Conservation (phyloP, 2,888 invertebrate species). For the Drosophila greeni region DNA sequence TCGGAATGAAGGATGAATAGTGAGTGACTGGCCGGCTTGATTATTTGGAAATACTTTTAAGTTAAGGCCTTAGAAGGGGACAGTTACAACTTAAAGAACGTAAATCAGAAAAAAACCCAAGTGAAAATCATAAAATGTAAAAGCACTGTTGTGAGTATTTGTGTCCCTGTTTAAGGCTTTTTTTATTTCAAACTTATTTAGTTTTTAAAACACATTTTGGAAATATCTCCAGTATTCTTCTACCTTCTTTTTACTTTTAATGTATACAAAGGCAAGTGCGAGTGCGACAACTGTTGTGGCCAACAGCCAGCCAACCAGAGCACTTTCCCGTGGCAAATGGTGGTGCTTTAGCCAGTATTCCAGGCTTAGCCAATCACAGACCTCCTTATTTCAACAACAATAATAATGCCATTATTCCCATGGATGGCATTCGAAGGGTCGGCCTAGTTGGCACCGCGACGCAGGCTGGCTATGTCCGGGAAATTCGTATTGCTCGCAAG, state of each 20-base stretch:
- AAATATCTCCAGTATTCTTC: background rate
- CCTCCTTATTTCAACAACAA: conserved; percentile 11
- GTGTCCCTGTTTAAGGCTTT: background rate
- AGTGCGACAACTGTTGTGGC: conserved; percentile 22
- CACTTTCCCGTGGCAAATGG: conserved; percentile 8
- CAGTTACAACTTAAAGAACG: background rate
- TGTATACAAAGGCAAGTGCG: background rate
- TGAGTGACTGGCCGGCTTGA: conserved; percentile 35
- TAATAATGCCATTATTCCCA: background rate
- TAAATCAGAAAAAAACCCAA: background rate
- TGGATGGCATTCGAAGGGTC: conserved; percentile 10
- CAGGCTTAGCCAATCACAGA: conserved; percentile 44
- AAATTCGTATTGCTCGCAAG: conserved; percentile 4
- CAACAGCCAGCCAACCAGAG: conserved; percentile 28
- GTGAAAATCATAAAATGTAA: background rate
- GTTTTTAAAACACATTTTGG: background rate
- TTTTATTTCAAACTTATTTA: conserved; percentile 1
- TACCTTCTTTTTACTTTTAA: conserved; percentile 8
- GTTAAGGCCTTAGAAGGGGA: background rate
- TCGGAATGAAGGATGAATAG: conserved; percentile 62
- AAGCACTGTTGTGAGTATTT: background rate
- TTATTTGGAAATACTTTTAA: conserved; percentile 42
- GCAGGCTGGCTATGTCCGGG: conserved; percentile 6
- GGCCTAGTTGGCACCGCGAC: conserved; percentile 20
- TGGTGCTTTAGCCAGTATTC: conserved; percentile 32